Evolutionary conservation across 2,797 vertebrate genomes (phyloP).

Genomic region (Siniperca scherzeri): DNA sequence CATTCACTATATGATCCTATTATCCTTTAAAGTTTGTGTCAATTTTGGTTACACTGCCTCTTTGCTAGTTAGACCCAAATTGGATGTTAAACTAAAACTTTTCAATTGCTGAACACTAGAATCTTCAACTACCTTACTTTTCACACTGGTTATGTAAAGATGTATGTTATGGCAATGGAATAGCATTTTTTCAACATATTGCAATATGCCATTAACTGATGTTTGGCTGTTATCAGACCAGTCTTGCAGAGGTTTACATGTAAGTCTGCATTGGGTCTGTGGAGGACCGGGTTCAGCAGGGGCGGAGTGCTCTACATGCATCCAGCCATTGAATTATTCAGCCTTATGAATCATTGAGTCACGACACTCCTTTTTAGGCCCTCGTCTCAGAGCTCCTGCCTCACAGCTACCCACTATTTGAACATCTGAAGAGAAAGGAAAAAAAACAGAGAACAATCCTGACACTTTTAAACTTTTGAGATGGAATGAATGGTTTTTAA

Average conservation of each 20-base stretch:
- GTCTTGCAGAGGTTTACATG: conserved; percentile 56
- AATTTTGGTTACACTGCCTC: not conserved
- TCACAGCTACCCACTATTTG: conserved; percentile 58
- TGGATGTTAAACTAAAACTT: conserved; percentile 1
- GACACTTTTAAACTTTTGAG: conserved; percentile 20
- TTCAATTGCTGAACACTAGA: not conserved
- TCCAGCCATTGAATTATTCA: conserved; percentile 87
- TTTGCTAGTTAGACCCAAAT: not conserved
- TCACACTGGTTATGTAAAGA: not conserved
- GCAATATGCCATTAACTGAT: not conserved
- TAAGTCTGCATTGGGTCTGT: conserved; percentile 53
- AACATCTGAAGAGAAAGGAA: conserved; percentile 66
- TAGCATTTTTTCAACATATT: not conserved
- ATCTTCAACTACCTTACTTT: not conserved
- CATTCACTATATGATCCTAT: not conserved
- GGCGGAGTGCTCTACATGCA: conserved; percentile 82
- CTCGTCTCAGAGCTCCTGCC: conserved; percentile 67
- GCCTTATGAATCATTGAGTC: conserved; percentile 88
- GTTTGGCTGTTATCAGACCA: not conserved
- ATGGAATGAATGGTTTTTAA: conserved; percentile 4
- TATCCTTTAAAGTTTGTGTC: not conserved
- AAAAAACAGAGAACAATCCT: conserved; percentile 45
- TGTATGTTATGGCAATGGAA: not conserved
- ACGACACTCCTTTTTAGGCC: conserved; percentile 79
- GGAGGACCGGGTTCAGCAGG: conserved; percentile 78